Conservation (phyloP, 2,113 vertebrate species). For the Peromyscus polionotus region DNA sequence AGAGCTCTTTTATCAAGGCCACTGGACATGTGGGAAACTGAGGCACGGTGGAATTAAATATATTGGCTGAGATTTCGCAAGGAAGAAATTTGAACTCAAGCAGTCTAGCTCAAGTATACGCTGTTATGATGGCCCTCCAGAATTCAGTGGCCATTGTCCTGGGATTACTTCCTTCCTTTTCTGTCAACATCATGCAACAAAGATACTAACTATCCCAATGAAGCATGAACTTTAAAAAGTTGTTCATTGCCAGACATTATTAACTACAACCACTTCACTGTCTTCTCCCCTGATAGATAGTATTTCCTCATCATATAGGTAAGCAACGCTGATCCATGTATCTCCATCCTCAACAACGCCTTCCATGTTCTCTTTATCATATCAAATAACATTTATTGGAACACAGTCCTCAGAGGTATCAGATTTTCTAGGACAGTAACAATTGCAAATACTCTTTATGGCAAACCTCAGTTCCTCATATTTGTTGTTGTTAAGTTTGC, state of each 20-base stretch:
- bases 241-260: background rate
- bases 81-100: background rate
- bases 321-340: background rate
- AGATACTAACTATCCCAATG: too few relatives aligned
- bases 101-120: background rate
- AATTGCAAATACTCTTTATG: background rate
- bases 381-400: background rate
- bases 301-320: background rate
- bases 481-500: background rate
- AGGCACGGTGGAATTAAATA: background rate
- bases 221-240: background rate
- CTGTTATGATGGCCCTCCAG: rapidly evolving
- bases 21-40: background rate
- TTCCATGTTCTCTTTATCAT: background rate
- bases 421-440: background rate
- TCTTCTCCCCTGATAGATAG: background rate
- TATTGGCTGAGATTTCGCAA: background rate
- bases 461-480: background rate
- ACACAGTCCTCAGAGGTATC: background rate
- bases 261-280: background rate
- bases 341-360: background rate
- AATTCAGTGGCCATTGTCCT: rapidly evolving
- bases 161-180: background rate
- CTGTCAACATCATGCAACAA: background rate
- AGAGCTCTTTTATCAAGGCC: background rate